These are phyloP conservation scores for Tetramorium bicarinatum DNA, from an alignment of 2,888 invertebrate species.

Conservation along the genomic window DNA sequence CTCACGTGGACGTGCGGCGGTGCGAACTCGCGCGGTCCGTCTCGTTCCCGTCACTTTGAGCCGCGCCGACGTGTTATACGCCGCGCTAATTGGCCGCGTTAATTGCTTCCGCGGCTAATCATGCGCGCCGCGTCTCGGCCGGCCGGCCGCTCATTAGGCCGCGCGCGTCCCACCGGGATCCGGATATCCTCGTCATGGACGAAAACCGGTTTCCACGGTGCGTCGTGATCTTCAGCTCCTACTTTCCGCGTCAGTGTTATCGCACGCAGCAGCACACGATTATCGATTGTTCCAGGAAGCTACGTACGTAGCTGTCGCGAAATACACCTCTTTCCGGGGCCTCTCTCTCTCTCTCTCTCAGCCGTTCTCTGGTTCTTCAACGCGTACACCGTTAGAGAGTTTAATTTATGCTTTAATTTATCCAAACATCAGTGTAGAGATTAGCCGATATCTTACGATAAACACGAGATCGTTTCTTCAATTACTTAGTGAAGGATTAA, in stretches of 20 bases:
- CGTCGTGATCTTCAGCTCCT: not conserved
- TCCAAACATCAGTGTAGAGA: not conserved
- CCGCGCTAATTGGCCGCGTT: conserved; percentile 10
- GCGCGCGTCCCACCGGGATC: not conserved
- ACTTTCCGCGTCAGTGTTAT: not conserved
- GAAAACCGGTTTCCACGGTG: not conserved
- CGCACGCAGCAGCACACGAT: conserved; percentile 15
- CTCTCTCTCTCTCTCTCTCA: not conserved
- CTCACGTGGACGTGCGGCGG: conserved; percentile 72
- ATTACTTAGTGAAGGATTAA: not conserved
- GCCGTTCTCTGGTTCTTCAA: not conserved
- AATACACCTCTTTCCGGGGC: not conserved
- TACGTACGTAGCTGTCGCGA: conserved; percentile 7
- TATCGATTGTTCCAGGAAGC: conserved; percentile 8
- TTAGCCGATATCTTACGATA: not conserved
- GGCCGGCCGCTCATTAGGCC: not conserved
- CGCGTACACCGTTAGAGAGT: not conserved
- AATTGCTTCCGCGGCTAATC: conserved; percentile 13
- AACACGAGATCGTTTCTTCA: not conserved
- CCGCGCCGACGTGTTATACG: not conserved
- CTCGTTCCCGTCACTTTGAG: not conserved
- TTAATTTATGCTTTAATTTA: conserved; percentile 2
- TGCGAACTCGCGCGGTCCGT: not conserved
- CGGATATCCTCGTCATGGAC: not conserved
- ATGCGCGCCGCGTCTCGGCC: conserved; percentile 29